Evolutionary conservation across 2,113 vertebrate species (phyloP).

Genomic region (Perca fluviatilis): DNA sequence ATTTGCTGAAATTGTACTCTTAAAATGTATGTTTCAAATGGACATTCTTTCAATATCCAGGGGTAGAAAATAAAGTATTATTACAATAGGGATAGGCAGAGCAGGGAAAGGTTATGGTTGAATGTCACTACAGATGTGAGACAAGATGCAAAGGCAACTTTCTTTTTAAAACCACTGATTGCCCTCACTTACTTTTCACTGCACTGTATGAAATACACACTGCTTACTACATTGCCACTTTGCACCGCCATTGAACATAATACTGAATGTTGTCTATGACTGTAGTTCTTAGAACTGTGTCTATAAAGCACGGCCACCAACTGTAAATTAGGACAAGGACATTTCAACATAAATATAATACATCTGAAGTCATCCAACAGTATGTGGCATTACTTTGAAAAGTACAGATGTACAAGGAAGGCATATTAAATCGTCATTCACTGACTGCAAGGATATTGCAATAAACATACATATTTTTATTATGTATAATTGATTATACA

Average conservation of each 20-base stretch:
- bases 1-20: not conserved
- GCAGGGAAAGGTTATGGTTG: not conserved
- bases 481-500: constrained; percentile 2
- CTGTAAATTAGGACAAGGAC: not conserved
- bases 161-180: not conserved
- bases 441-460: not conserved
- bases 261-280: not conserved
- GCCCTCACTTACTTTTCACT: not conserved
- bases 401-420: not conserved
- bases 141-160: not conserved
- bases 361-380: not conserved
- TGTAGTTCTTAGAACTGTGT: not conserved
- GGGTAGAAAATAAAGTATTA: not conserved
- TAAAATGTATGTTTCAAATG: not conserved
- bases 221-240: not conserved
- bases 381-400: not conserved
- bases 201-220: not conserved
- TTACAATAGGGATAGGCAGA: not conserved
- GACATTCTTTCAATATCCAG: not conserved
- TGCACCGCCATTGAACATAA: not conserved
- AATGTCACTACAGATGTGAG: not conserved
- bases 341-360: not conserved
- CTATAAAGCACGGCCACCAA: not conserved
- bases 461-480: not conserved
- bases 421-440: not conserved